Base-by-base conservation (phyloP, 2,888 invertebrate species). In the Agrotis clavis region DNA sequence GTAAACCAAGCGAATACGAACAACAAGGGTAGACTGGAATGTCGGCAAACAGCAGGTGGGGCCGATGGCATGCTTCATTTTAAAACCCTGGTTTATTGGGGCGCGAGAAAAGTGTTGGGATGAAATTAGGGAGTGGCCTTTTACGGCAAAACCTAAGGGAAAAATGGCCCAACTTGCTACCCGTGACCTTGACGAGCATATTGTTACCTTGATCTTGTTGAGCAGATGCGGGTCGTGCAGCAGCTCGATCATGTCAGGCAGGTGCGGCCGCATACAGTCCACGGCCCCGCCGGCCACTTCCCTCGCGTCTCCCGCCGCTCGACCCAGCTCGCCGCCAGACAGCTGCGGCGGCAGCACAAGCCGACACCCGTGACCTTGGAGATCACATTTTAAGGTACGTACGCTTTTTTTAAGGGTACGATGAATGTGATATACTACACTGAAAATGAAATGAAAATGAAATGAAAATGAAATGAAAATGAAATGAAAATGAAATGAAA, bases 171-270 rank as follows among this genome's bases (percentile, higher is more conserved):
- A 4, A 30, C 4, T 30, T 0, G 30, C 3, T 5, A 4, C 5
- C 95, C 95, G 86, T 95, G 95, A 6, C 95, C 95, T 95, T 0
- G 0, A 4, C 4, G n/a, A 11, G 0, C 0, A 3, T 2, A 4
- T 5, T 1, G 57, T 13, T 35, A 99, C 99, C 98, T 99, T 99
- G 82, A 99, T 98, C 97, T 99, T 99, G 86, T 98, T 98, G 69
- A 99, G 97, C 1, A 99, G 98, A 90, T 99, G 99, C 81, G 99
- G 98, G 94, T 99, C 99, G 14, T 99, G 98, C 79, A 99, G 97
- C 92, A 99, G 98, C 81, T 99, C 99, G 56, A 99, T 96, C 83
- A 99, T 98, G 93, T 99, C 99, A 30, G 97, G 97, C 69, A 99
- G 97, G 92, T 99, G 98, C 72, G 98, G 98, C 41, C 98, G 97